A percentile compares a stretch with the other conserved stretches of the same genome.
These are phyloP conservation scores for Nasonia longicornis DNA, from an alignment of 1,140 invertebrate genomes.

Conservation along the genomic window DNA sequence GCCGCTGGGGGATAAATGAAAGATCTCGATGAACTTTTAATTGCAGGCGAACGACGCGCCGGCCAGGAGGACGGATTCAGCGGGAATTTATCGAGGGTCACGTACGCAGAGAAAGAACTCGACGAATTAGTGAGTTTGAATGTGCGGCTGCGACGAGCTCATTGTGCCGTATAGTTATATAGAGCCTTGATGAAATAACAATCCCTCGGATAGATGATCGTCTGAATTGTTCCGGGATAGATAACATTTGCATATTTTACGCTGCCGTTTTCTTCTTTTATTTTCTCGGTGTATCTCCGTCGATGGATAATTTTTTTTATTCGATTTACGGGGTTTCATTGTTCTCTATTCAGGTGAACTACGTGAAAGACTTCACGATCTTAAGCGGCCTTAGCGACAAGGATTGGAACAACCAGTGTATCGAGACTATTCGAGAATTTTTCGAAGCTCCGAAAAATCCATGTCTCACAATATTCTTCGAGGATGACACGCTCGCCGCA, in stretches of 20 bases:
- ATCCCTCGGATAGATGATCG: neutral
- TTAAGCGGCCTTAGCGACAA: conserved; percentile 72
- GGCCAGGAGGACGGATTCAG: conserved; percentile 56
- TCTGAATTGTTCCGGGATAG: neutral
- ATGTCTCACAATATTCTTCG: conserved; percentile 74
- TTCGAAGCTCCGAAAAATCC: conserved; percentile 69
- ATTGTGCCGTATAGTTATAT: neutral
- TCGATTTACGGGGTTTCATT: no score
- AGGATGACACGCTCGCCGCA: conserved; percentile 68
- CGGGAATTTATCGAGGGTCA: conserved; percentile 60
- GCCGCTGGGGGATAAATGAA: conserved; percentile 38
- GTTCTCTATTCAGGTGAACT: conserved; percentile 50
- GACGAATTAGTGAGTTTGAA: conserved; percentile 71
- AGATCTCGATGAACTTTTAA: conserved; percentile 53
- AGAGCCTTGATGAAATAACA: conserved; percentile 33
- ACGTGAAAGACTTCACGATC: conserved; percentile 76
- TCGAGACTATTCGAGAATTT: conserved; percentile 72
- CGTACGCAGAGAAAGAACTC: conserved; percentile 74
- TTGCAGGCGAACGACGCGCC: conserved; percentile 49
- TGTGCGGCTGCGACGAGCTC: neutral
- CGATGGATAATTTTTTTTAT: no score
- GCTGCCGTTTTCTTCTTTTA: no score
- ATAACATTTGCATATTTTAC: neutral
- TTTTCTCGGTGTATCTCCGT: no score
- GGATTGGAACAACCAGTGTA: conserved; percentile 74